Evolutionary conservation across 2,797 vertebrate genomes (phyloP), one percentile per base, ranked within the genome.

Genomic region (Nothura maculosa): DNA sequence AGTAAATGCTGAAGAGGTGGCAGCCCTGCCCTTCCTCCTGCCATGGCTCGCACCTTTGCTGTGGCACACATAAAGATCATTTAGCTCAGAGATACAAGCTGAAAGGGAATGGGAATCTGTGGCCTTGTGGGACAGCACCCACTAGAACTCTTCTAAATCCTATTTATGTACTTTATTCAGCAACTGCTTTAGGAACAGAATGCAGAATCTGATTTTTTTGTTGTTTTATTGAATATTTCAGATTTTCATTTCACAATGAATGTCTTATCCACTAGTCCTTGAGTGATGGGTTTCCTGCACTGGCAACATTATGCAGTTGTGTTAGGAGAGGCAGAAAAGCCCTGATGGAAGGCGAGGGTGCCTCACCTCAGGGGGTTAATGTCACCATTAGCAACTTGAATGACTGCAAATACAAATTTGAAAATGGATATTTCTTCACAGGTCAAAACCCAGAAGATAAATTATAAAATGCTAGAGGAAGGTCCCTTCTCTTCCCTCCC

Each of bases 381-480:
- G 69, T 36, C 36, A 36, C 32, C 38, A 13, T 22, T 6, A 6
- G n/a, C 76, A 73, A 74, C 18, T 66, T 32, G 45, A 67, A 15
- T 30, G 67, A 4, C 24, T 76, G 8, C 0, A 3, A 63, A 7
- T 63, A 70, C 25, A 52, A 7, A 73, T 47, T 13, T 72, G 60
- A 81, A 63, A 84, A 52, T 5, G 1, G 52, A 5, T 19, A 5
- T 58, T 90, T 67, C 52, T 25, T 47, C 32, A 52, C 19, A 22
- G 38, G 17, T 67, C 75, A 42, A 30, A 67, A 52, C 36, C 25
- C 28, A 81, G 38, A 81, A 47, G 19, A 40, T 13, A 62, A 67
- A 9, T 9, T 21, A 6, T 18, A 9, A 57, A 58, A 30, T 4
- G 2, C 0, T 4, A 66, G 15, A 47, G 9, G 9, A 0, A 0